These are phyloP conservation scores for Theristus sp. DNA, from an alignment of 2,888 invertebrate genomes.

Conservation along the genomic window DNA sequence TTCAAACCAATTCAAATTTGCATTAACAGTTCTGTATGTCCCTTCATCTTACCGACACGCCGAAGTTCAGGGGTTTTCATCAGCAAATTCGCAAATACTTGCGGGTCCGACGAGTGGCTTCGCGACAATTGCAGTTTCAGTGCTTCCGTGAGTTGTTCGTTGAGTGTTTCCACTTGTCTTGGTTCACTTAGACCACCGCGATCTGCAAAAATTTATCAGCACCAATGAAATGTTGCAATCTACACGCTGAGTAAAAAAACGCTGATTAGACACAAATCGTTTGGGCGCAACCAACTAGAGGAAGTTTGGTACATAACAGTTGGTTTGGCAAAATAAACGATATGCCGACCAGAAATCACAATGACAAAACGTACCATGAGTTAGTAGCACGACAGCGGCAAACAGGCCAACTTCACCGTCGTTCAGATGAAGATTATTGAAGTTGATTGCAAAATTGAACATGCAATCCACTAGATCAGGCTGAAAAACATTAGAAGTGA, in stretches of 20 bases:
- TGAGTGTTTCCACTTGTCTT: conserved; percentile 55
- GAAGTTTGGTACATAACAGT: too few relatives aligned
- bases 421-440: conserved; percentile 51
- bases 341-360: too few relatives aligned
- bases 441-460: conserved; percentile 51
- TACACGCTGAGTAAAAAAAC: too few relatives aligned
- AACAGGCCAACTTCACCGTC: conserved; percentile 78
- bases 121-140: conserved; percentile 49
- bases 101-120: conserved; percentile 44
- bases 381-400: conserved; percentile 62
- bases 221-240: too few relatives aligned
- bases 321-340: too few relatives aligned
- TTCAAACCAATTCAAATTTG: too few relatives aligned
- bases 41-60: background rate
- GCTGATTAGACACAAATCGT: too few relatives aligned
- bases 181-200: conserved; percentile 52
- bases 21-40: background rate
- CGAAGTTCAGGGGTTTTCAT: background rate
- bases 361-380: conserved; percentile 34
- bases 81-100: conserved; percentile 41
- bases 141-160: conserved; percentile 67
- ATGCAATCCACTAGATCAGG: conserved; percentile 59
- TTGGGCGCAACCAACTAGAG: too few relatives aligned
- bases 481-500: conserved; percentile 47
- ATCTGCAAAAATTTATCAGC: too few relatives aligned